Evolutionary conservation across 2,888 invertebrate species (phyloP).

Genomic region (Thymelicus acteon): DNA sequence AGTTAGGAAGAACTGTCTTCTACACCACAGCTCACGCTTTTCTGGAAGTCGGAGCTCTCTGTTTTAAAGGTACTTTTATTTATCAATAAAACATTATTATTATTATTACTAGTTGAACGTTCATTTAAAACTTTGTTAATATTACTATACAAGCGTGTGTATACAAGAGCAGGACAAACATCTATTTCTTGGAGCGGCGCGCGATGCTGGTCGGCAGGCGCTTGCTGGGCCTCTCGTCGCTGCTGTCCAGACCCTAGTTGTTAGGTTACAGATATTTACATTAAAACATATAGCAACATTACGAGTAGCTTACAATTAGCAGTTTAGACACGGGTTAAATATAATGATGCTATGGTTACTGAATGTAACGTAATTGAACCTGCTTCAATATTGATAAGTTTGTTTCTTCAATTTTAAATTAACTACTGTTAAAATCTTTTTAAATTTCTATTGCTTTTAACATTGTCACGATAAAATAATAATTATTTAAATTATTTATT

Average conservation of each 20-base stretch:
- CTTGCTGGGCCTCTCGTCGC: conserved; percentile 71
- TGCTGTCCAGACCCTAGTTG: conserved; percentile 75
- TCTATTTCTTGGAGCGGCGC: conserved; percentile 81
- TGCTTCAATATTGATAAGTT: background rate
- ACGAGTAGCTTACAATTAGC: conserved; percentile 6
- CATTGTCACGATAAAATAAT: too few relatives aligned
- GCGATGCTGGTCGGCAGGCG: conserved; percentile 76
- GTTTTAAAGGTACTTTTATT: too few relatives aligned
- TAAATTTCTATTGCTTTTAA: too few relatives aligned
- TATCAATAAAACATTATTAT: too few relatives aligned
- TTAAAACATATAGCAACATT: conserved; percentile 26
- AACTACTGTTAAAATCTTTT: too few relatives aligned
- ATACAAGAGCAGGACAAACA: conserved; percentile 66
- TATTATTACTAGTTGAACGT: background rate
- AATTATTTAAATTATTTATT: too few relatives aligned
- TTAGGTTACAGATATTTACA: conserved; percentile 37
- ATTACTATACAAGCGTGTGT: conserved; percentile 45
- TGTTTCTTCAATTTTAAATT: too few relatives aligned
- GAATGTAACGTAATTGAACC: background rate
- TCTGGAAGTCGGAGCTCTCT: too few relatives aligned
- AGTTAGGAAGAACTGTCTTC: too few relatives aligned
- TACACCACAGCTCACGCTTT: too few relatives aligned
- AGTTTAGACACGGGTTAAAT: background rate
- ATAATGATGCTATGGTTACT: background rate
- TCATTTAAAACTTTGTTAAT: conserved; percentile 3